Percentiles rank a stretch among this genome's conserved stretches.
Evolutionary conservation across 1,140 invertebrate species (phyloP).

Genomic region (Trissolcus basalis): DNA sequence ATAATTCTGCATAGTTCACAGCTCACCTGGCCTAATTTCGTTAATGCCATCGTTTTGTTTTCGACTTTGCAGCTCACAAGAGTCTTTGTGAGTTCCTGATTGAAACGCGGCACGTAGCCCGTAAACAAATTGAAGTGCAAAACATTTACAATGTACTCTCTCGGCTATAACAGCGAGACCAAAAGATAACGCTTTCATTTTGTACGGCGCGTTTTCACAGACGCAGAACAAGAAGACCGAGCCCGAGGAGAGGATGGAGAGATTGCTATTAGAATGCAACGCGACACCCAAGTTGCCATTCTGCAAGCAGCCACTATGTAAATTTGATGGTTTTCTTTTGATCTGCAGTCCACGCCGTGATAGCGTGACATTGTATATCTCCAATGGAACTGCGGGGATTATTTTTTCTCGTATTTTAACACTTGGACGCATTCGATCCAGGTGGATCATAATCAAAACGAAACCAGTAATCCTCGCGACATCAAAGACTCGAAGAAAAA

Average conservation of each 20-base stretch:
- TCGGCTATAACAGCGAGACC: conserved; percentile 11
- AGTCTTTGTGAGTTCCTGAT: conserved; percentile 8
- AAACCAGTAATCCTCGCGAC: no score
- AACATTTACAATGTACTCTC: conserved; percentile 39
- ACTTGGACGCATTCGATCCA: background rate
- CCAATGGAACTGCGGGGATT: conserved; percentile 8
- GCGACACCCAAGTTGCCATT: conserved; percentile 59
- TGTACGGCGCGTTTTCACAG: conserved; percentile 3
- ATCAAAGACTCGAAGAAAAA: no score
- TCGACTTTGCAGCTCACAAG: background rate
- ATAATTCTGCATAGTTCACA: no score
- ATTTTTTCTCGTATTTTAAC: conserved; percentile 13
- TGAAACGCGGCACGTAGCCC: conserved; percentile 25
- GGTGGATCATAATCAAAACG: background rate
- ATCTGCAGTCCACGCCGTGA: conserved; percentile 26
- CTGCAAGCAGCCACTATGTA: conserved; percentile 65
- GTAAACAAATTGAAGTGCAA: conserved; percentile 52
- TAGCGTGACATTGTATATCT: conserved; percentile 36
- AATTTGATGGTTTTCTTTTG: conserved; percentile 64
- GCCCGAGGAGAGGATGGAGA: conserved; percentile 19
- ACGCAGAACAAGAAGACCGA: conserved; percentile 17
- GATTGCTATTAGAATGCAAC: conserved; percentile 65
- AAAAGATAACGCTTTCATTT: conserved; percentile 42
- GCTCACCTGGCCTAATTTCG: conserved; percentile 7
- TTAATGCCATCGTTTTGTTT: conserved; percentile 17